phyloP scores from a whole-genome alignment of 2,888 invertebrate species.

The Acleris laterana region DNA sequence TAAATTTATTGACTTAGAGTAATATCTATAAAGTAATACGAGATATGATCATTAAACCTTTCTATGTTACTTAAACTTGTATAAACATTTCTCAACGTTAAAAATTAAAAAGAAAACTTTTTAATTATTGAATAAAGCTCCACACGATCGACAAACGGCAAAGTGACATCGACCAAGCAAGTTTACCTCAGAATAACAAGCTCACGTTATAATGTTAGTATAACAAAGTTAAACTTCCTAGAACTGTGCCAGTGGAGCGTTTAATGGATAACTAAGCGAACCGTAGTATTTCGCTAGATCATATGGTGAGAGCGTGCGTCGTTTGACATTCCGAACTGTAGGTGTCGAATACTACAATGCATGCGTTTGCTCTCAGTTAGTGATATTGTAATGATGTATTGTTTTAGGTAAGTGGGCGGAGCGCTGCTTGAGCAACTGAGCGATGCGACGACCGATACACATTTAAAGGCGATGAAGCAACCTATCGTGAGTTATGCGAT shows the following conservation, averaged over 20 bases:
- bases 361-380: conserved; percentile 64
- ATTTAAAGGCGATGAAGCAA: conserved; percentile 67
- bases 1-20: background rate
- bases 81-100: too few species aligned
- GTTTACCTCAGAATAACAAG: too few species aligned
- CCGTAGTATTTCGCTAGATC: background rate
- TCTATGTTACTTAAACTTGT: too few species aligned
- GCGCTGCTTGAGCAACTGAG: conserved; percentile 57
- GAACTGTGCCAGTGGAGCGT: too few species aligned
- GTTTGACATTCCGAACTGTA: conserved; percentile 44
- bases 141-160: too few species aligned
- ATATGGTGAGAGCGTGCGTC: conserved; percentile 14
- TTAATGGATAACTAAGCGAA: too few species aligned
- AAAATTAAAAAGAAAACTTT: too few species aligned
- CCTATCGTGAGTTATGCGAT: conserved; percentile 64
- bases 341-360: conserved; percentile 63
- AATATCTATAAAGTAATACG: background rate
- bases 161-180: too few species aligned
- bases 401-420: conserved; percentile 82
- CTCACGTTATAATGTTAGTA: too few species aligned
- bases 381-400: conserved; percentile 82
- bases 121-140: too few species aligned
- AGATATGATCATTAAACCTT: too few species aligned
- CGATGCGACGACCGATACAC: conserved; percentile 62
- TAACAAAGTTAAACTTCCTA: too few species aligned